Evolutionary conservation across 2,888 invertebrate species (phyloP), one percentile per base, ranked within the genome.

Genomic region (Tetranychus piercei): DNA sequence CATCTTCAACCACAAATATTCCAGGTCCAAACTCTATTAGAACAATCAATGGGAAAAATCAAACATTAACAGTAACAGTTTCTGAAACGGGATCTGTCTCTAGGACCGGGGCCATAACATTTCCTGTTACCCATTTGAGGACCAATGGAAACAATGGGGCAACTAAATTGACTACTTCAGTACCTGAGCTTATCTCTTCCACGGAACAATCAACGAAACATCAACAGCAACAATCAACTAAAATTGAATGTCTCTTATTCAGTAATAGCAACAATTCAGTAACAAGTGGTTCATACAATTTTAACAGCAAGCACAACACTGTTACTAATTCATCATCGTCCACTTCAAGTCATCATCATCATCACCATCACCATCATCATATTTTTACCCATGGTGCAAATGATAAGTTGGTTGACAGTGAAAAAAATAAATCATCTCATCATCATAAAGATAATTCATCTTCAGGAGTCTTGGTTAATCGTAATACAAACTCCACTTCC

Each of bases 141-240:
- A 55, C 55, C 55, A 55, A 55, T 55, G 55, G 55, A 55, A 15
- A 7, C 15, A 55, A 69, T 69, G 11, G 4, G 23, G 69, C 69
- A 0, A 69, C 69, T 11, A 23, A 20, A 69, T 23, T 69, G 11
- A 69, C 23, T 69, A 11, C 69, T 15, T 69, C 20, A 9, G 11
- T 23, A 23, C 69, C 22, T 18, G 20, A 69, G 69, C 69, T 23
- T 69, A 20, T 23, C 22, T 11, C 20, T 69, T 23, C 34, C 20
- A 23, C 69, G 11, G 20, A 20, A 18, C 69, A 20, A 23, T 69
- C 69, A 69, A 69, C 69, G 23, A 69, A 69, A 69, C 69, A 69
- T 11, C 69, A 69, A 69, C 69, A 69, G 11, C 69, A 69, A 69
- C 69, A 55, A 55, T 55, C 55, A 55, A 15, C 55, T 15, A 55